phyloP scores from a whole-genome alignment of 2,888 invertebrate genomes.

The Copidosoma aretas region DNA sequence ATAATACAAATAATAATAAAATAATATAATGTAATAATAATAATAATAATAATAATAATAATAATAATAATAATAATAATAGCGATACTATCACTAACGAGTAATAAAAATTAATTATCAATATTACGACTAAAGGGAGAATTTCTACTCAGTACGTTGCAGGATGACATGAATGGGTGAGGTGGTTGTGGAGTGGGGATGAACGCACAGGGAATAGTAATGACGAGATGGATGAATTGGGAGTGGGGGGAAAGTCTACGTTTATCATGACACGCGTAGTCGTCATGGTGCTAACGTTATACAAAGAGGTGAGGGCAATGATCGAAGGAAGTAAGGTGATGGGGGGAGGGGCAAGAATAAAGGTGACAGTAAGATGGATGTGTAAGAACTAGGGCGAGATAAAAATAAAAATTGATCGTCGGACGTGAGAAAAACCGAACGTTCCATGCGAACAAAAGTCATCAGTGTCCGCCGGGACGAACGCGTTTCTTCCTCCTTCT shows the following conservation, averaged over 20 bases:
- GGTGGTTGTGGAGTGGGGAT: background rate
- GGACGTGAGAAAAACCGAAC: slow-evolving; percentile 40
- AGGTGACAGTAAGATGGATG: slow-evolving; percentile 1
- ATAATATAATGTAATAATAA: too few species aligned
- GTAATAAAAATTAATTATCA: slow-evolving; percentile 46
- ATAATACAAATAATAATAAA: slow-evolving; percentile 59
- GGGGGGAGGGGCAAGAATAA: slow-evolving; percentile 30
- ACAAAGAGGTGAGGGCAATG: background rate
- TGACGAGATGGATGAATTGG: too few species aligned
- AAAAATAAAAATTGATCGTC: slow-evolving; percentile 34
- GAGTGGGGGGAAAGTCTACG: background rate
- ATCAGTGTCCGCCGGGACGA: slow-evolving; percentile 54
- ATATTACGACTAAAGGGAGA: slow-evolving; percentile 47
- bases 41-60: slow-evolving; percentile 54
- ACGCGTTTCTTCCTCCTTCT: slow-evolving; percentile 34
- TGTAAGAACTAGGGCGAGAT: slow-evolving; percentile 8
- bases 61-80: slow-evolving; percentile 48
- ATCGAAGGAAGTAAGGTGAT: slow-evolving; percentile 25
- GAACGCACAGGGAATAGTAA: too few species aligned
- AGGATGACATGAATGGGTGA: slow-evolving; percentile 35
- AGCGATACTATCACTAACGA: slow-evolving; percentile 42
- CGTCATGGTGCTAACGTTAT: slow-evolving; percentile 17
- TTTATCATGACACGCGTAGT: slow-evolving; percentile 37
- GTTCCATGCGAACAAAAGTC: slow-evolving; percentile 52
- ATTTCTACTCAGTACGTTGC: slow-evolving; percentile 52